A percentile compares a stretch with the other conserved stretches of the same genome.
phyloP scores from a whole-genome alignment of 2,113 vertebrate species.

The Ascaphus truei region DNA sequence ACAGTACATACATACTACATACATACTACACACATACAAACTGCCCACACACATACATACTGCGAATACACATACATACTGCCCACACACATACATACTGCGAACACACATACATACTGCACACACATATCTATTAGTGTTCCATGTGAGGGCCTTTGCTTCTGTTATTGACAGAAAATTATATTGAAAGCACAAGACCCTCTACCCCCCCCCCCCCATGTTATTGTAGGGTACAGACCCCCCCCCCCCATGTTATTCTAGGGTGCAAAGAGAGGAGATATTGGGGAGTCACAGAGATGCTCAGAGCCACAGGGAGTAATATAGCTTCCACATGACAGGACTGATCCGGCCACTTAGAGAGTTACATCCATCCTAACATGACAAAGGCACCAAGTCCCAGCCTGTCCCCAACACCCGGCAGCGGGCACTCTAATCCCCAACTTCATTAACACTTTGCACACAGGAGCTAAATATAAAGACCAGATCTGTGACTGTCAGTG shows the following conservation, averaged over 20 bases:
- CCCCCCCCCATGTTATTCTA: neutral
- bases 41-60: too few relatives aligned
- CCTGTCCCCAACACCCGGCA: neutral
- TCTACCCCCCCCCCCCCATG: too few relatives aligned
- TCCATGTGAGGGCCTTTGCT: too few relatives aligned
- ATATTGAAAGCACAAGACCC: too few relatives aligned
- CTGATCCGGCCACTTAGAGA: neutral
- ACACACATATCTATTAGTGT: too few relatives aligned
- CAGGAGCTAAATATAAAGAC: constrained; percentile 9
- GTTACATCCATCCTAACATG: neutral
- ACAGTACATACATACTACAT: too few relatives aligned
- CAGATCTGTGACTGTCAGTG: neutral
- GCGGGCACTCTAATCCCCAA: neutral
- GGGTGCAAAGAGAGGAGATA: neutral
- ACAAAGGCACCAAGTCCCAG: constrained; percentile 5
- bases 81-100: too few relatives aligned
- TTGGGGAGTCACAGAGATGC: neutral
- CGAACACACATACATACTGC: too few relatives aligned
- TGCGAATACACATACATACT: too few relatives aligned
- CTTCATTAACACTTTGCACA: constrained; percentile 26
- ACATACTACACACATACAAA: too few relatives aligned
- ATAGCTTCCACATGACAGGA: constrained; percentile 8
- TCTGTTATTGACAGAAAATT: too few relatives aligned
- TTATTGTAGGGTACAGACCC: neutral
- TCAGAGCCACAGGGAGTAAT: neutral